A percentile compares a stretch with the other conserved stretches of the same genome.
Conservation (phyloP, 2,888 invertebrate genomes). For the Theretra japonica region DNA sequence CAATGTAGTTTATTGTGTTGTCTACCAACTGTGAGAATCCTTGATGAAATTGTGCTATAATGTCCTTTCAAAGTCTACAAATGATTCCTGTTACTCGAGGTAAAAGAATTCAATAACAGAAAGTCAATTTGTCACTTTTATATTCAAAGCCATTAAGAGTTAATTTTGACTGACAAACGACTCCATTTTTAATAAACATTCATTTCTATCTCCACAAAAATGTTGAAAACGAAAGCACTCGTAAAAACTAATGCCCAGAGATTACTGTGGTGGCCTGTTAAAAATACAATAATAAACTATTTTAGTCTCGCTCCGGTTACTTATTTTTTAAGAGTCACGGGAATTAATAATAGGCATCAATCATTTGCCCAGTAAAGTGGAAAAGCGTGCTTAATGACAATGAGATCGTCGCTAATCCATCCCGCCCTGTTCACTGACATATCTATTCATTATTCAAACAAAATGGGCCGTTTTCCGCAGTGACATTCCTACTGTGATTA, state of each 20-base stretch:
- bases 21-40: too few species aligned
- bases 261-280: neutral
- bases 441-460: slow-evolving; percentile 63
- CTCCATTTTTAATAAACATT: neutral
- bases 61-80: too few species aligned
- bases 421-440: slow-evolving; percentile 45
- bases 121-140: too few species aligned
- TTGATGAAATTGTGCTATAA: too few species aligned
- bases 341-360: slow-evolving; percentile 54
- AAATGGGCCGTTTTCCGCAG: slow-evolving; percentile 58
- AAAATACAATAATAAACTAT: slow-evolving; percentile 22
- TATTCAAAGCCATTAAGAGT: neutral
- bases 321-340: slow-evolving; percentile 25
- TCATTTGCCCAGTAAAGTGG: slow-evolving; percentile 54
- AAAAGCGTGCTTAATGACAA: slow-evolving; percentile 54
- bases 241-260: neutral
- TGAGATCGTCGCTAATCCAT: slow-evolving; percentile 66
- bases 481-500: slow-evolving; percentile 65
- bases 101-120: too few species aligned
- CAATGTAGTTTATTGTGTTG: too few species aligned
- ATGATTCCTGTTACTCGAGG: too few species aligned
- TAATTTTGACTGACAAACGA: neutral
- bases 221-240: neutral
- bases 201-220: neutral
- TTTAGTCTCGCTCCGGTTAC: slow-evolving; percentile 14